These are phyloP conservation scores for Ypsolopha sequella DNA, from an alignment of 2,888 invertebrate genomes.

Conservation along the genomic window DNA sequence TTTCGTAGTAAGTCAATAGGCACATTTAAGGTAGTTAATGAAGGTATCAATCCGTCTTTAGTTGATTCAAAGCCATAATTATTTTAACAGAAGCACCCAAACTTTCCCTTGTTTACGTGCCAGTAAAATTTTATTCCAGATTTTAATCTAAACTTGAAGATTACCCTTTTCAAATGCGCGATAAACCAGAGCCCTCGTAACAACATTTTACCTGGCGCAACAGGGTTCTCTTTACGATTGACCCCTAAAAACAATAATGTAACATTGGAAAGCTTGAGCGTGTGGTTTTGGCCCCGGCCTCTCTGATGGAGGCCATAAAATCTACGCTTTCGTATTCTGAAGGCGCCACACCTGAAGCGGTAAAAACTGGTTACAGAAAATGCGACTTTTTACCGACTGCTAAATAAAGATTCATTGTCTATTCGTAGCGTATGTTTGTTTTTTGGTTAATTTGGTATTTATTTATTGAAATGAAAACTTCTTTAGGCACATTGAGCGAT, in stretches of 20 bases:
- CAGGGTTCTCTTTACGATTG: background rate
- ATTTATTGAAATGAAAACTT: no score
- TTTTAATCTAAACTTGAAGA: background rate
- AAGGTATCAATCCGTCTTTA: no score
- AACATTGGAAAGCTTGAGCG: background rate
- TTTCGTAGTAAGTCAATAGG: no score
- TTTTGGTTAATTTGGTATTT: no score
- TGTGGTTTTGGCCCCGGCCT: background rate
- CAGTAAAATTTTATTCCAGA: background rate
- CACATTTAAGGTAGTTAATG: no score
- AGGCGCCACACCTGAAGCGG: background rate
- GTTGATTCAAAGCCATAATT: no score
- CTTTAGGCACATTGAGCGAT: no score
- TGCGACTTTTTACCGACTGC: no score
- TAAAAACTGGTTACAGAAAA: no score
- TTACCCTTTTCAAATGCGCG: background rate
- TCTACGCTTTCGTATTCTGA: background rate
- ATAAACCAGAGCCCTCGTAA: background rate
- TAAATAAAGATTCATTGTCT: no score
- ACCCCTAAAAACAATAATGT: constrained; percentile 2
- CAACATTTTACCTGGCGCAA: background rate
- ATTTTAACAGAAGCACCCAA: background rate
- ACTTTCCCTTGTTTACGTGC: background rate
- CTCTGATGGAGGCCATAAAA: background rate
- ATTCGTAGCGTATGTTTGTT: no score